Conservation (phyloP, 1,140 invertebrate genomes). For the Cherax destructor region DNA sequence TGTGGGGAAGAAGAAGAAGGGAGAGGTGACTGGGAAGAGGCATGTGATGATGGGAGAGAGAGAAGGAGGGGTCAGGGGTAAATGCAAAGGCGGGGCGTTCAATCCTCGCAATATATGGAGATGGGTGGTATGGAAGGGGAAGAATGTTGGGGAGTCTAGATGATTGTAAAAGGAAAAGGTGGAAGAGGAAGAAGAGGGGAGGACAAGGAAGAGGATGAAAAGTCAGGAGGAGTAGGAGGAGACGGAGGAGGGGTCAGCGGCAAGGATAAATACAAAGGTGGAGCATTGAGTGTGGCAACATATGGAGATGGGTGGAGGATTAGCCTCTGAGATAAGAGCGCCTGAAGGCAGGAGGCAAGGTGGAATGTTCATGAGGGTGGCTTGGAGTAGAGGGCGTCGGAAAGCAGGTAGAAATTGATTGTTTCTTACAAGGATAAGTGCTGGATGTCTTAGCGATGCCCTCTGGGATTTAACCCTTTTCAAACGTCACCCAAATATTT, state of each 20-base stretch:
- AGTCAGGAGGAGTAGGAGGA: too few relatives aligned
- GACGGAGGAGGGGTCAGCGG: not conserved
- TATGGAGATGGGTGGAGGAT: not conserved
- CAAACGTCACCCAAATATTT: not conserved
- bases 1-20: not conserved
- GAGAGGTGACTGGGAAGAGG: not conserved
- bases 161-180: too few relatives aligned
- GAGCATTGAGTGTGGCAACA: not conserved
- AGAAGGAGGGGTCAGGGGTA: too few relatives aligned
- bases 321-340: too few relatives aligned
- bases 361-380: not conserved
- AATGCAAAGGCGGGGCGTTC: too few relatives aligned
- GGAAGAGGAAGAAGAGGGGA: too few relatives aligned
- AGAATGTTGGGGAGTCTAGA: too few relatives aligned
- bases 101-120: too few relatives aligned
- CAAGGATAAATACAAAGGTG: not conserved
- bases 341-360: not conserved
- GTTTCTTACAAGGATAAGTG: not conserved
- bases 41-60: too few relatives aligned
- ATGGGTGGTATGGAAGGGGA: too few relatives aligned
- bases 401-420: not conserved
- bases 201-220: too few relatives aligned
- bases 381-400: not conserved
- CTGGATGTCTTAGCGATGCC: not conserved
- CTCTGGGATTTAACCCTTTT: not conserved